Percentiles rank a stretch among this genome's conserved stretches.
Evolutionary conservation across 2,797 vertebrate species (phyloP).

Genomic region (Poecilia velifera): DNA sequence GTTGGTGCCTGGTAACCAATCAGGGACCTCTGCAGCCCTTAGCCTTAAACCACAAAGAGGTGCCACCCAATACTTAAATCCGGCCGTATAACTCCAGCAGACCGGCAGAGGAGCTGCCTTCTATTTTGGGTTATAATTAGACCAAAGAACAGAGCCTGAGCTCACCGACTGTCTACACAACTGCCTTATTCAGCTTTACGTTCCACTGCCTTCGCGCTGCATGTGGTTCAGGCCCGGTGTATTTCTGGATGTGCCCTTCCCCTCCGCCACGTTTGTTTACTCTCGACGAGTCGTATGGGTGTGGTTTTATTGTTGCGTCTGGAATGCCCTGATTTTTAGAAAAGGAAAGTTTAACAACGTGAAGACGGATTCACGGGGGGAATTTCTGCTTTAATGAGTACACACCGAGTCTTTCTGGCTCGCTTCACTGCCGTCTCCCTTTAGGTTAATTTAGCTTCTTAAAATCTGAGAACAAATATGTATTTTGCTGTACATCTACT

Average conservation of each 20-base stretch:
- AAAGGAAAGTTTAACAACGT: slow-evolving; percentile 2
- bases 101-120: slow-evolving; percentile 50
- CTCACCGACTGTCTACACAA: slow-evolving; percentile 59
- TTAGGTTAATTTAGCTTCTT: neutral
- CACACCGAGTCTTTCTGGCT: slow-evolving; percentile 4
- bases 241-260: slow-evolving; percentile 43
- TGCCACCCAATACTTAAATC: slow-evolving; percentile 73
- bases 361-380: slow-evolving; percentile 8
- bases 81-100: slow-evolving; percentile 53
- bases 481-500: neutral
- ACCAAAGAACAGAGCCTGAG: slow-evolving; percentile 60
- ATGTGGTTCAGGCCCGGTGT: slow-evolving; percentile 40
- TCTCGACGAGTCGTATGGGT: slow-evolving; percentile 28
- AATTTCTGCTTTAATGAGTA: slow-evolving; percentile 12
- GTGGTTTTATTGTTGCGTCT: slow-evolving; percentile 49
- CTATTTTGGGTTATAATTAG: slow-evolving; percentile 73
- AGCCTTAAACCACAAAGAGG: slow-evolving; percentile 65
- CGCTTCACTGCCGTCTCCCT: neutral
- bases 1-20: slow-evolving; percentile 45
- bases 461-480: slow-evolving; percentile 2
- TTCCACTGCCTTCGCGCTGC: slow-evolving; percentile 50
- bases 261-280: slow-evolving; percentile 52
- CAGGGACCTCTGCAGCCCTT: slow-evolving; percentile 40
- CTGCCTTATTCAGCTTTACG: slow-evolving; percentile 48
- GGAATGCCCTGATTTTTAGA: slow-evolving; percentile 29